Base-by-base conservation (phyloP, 2,113 vertebrate species). In the Dendrocopos noguchii region DNA sequence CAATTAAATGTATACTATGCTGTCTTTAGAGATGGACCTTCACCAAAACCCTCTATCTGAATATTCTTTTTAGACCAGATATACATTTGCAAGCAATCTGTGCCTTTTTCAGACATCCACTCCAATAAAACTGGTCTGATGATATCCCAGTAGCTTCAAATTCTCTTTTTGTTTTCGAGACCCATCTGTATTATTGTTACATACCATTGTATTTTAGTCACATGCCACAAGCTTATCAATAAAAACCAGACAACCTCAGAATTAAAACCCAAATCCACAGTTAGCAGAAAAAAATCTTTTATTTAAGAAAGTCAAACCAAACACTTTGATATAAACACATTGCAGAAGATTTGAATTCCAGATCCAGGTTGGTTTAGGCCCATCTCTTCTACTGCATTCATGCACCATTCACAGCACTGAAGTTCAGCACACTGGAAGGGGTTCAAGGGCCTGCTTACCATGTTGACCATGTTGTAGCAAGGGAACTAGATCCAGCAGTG, bases 401-500 rank as follows among this genome's bases (percentile, higher is more conserved):
- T 25, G 74, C 57, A 93, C 53, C 74, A 96, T 39, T 91, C 91
- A 95, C 74, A 83, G 86, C 93, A 95, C 87, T 46, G 76, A 65
- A 63, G 86, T 55, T 94, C 89, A 93, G 57, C 4, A 39, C 68
- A 91, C 64, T 70, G 91, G 88, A 91, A 95, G 67, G 70, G 70
- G 82, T 89, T 95, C 85, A 86, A 91, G 94, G 53, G 97, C 97
- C 97, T 96, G 98, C 99, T 99, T 98, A 99, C 99, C 99, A 95
- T 99, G 99, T 98, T 99, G 99, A 97, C 99, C 99, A 91, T 99
- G 99, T 97, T 99, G 99, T 97, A 99, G 99, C 98, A 99, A 99
- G 98, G 99, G 99, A 98, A 99, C 99, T 98, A 99, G 99, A 98
- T 99, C 99, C 98, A 99, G 99, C 97, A 99, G 98, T 98, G 99